A percentile compares a stretch with the other conserved stretches of the same genome.
Conservation (phyloP, 2,888 invertebrate species). For the Latheticus oryzae region DNA sequence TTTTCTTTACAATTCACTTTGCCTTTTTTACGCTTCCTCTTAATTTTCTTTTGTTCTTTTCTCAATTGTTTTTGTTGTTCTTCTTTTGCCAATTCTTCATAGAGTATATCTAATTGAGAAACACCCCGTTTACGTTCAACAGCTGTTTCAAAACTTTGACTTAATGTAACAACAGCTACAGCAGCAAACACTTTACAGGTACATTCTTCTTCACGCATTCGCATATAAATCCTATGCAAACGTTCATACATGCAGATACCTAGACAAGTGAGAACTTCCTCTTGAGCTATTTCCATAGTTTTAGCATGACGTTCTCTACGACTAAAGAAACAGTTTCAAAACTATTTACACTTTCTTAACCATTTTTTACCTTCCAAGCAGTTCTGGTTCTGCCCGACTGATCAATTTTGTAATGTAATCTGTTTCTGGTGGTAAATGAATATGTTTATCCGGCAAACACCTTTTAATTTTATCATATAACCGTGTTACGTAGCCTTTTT, state of each 20-base stretch:
- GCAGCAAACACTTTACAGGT: slow-evolving; percentile 94
- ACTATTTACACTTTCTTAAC: background rate
- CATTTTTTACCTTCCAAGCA: slow-evolving; percentile 79
- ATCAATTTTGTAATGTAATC: slow-evolving; percentile 91
- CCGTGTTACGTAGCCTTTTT: slow-evolving; percentile 89
- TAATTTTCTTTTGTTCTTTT: slow-evolving; percentile 88
- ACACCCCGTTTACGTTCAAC: slow-evolving; percentile 87
- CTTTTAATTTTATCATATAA: slow-evolving; percentile 88
- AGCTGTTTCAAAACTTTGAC: slow-evolving; percentile 90
- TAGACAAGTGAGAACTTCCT: slow-evolving; percentile 94
- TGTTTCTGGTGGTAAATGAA: slow-evolving; percentile 88
- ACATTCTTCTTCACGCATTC: slow-evolving; percentile 90
- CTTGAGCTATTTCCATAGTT: slow-evolving; percentile 96
- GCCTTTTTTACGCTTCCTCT: slow-evolving; percentile 80
- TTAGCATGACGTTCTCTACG: slow-evolving; percentile 94
- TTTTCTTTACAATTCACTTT: slow-evolving; percentile 64
- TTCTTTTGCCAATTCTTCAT: slow-evolving; percentile 88
- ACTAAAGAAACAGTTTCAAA: slow-evolving; percentile 61
- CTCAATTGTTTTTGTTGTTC: slow-evolving; percentile 86
- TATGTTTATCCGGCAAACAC: slow-evolving; percentile 86
- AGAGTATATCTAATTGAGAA: slow-evolving; percentile 87
- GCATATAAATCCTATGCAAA: slow-evolving; percentile 86
- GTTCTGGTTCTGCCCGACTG: slow-evolving; percentile 90
- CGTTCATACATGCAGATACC: slow-evolving; percentile 94
- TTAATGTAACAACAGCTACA: slow-evolving; percentile 86